phyloP scores from a whole-genome alignment of 2,113 vertebrate genomes.

The Ovis canadensis region DNA sequence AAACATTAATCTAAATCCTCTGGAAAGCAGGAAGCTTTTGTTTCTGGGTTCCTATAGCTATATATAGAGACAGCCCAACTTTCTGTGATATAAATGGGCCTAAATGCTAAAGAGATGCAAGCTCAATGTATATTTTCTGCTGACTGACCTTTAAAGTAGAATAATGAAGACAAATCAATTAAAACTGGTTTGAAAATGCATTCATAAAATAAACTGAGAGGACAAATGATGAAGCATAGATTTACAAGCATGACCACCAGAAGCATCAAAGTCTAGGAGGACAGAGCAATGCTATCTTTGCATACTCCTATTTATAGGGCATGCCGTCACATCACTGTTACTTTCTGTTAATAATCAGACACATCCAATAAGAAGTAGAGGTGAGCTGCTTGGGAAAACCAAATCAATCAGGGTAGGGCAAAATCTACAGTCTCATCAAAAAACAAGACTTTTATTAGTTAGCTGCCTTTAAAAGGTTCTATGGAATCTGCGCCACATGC shows the following conservation, averaged over 20 bases:
- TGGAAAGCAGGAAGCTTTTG: not conserved
- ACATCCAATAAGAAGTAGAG: not conserved
- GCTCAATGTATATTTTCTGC: not conserved
- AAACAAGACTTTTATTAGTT: not conserved
- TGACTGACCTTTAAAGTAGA: conserved; percentile 20
- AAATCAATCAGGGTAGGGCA: not conserved
- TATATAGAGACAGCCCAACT: not conserved
- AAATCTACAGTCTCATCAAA: not conserved
- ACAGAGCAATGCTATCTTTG: not conserved
- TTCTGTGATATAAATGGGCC: not conserved
- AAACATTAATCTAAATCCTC: not conserved
- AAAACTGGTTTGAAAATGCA: not conserved
- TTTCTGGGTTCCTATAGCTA: not conserved
- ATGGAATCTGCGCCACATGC: not conserved
- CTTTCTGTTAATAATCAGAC: not conserved
- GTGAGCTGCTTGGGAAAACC: not conserved
- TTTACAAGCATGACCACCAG: not conserved
- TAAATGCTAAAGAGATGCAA: not conserved
- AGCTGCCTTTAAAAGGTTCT: not conserved
- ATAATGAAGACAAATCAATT: not conserved
- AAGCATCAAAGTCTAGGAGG: not conserved
- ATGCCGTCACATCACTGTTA: not conserved
- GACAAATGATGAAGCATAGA: not conserved
- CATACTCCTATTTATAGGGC: accelerated
- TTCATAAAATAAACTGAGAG: not conserved